A percentile compares a stretch with the other conserved stretches of the same genome.
These are phyloP conservation scores for Corydoras maculifer DNA, from an alignment of 2,113 vertebrate genomes.

Conservation along the genomic window DNA sequence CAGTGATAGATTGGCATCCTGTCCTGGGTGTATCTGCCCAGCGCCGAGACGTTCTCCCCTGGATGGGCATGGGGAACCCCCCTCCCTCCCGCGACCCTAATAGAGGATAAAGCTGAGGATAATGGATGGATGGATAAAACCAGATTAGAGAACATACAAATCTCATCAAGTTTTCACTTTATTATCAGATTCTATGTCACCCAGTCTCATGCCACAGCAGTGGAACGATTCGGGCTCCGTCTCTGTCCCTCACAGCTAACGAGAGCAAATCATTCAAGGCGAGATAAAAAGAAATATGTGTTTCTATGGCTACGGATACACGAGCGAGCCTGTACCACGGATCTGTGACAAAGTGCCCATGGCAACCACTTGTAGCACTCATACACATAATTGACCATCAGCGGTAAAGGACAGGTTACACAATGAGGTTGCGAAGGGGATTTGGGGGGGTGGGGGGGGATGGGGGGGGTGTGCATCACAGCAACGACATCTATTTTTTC, in stretches of 20 bases:
- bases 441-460: no score
- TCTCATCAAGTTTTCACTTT: background rate
- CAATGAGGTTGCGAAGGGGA: no score
- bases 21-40: no score
- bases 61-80: no score
- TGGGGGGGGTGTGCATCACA: no score
- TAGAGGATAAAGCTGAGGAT: no score
- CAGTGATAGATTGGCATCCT: no score
- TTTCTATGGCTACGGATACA: constrained; percentile 53
- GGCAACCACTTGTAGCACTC: constrained; percentile 47
- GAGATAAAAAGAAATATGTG: constrained; percentile 46
- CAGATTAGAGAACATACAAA: no score
- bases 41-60: no score
- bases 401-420: constrained; percentile 25
- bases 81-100: no score
- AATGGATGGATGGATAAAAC: no score
- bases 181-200: background rate
- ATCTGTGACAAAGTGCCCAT: constrained; percentile 55
- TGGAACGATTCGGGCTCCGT: background rate
- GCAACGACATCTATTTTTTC: no score
- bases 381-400: constrained; percentile 35
- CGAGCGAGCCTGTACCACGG: constrained; percentile 41
- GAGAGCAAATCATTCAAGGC: constrained; percentile 41
- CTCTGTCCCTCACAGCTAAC: constrained; percentile 42
- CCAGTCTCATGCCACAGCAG: background rate